Conservation (phyloP, 1,140 invertebrate species). For the Bombus balteatus region DNA sequence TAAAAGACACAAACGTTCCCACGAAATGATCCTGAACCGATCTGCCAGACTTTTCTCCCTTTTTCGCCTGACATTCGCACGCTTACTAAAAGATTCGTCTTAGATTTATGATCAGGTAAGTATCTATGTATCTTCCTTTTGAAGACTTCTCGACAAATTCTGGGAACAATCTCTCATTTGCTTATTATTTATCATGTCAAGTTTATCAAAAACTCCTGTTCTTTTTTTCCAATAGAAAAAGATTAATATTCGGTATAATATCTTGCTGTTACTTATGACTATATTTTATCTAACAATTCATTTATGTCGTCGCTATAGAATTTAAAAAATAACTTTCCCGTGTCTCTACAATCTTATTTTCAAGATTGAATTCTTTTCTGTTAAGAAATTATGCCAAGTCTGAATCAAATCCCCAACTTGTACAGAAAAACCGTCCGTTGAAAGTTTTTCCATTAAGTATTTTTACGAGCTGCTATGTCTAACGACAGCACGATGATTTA, state of each 20-base stretch:
- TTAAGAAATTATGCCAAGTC: not conserved
- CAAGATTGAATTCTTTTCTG: not conserved
- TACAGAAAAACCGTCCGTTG: no score
- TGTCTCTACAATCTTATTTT: no score
- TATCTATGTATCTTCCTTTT: no score
- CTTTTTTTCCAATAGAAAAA: not conserved
- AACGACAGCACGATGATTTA: not conserved
- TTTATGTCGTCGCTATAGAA: not conserved
- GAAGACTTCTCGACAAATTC: not conserved
- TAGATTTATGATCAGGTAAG: slow-evolving; percentile 29
- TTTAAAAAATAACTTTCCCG: not conserved
- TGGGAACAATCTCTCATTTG: not conserved
- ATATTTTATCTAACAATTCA: not conserved
- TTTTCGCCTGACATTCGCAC: not conserved
- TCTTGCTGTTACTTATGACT: no score
- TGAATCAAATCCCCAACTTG: no score
- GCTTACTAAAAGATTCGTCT: slow-evolving; percentile 1
- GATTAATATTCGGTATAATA: not conserved
- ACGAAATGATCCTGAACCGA: slow-evolving; percentile 33
- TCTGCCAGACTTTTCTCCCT: slow-evolving; percentile 2
- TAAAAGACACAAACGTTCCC: slow-evolving; percentile 37
- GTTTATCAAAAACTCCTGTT: not conserved
- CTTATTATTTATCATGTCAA: not conserved
- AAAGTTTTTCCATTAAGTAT: not conserved
- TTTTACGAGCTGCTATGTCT: not conserved